Evolutionary conservation across 2,797 vertebrate species (phyloP), one percentile per base, ranked within the genome.

Genomic region (Urocyon cinereoargenteus): DNA sequence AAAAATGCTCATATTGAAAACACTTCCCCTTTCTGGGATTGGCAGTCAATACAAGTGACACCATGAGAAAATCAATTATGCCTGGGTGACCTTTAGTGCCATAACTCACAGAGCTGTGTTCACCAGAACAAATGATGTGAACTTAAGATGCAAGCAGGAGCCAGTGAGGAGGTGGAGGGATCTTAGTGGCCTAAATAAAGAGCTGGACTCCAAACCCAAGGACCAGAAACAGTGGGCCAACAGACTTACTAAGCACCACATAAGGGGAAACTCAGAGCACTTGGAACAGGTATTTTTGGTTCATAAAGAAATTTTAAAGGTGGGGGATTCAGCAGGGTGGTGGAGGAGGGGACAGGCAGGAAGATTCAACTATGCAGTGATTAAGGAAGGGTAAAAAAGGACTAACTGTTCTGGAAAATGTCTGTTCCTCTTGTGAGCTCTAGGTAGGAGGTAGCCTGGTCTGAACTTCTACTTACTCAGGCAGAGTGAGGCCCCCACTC

Each of bases 1-100:
- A 57, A 93, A 92, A 91, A 70, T 51, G 31, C 53, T 70, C 73
- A 89, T 21, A 61, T 61, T 81, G 64, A 34, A 91, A 93, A 70
- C 51, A 68, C 86, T 91, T 94, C 26, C 13, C 55, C 31, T 62
- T 87, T 51, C 0, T 16, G 40, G 36, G 18, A 96, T 90, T 77
- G 51, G 55, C 59, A 91, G 78, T 26, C 61, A 61, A 72, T 55
- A 28, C 26, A 92, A 84, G 16, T 73, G 83, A 81, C 64, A 95
- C 18, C 21, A 36, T 51, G 22, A 81, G 40, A 95, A 89, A 94
- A 94, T 85, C 79, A 94, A 84, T 89, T 90, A 72, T 0, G 2
- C 36, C 19, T 90, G n/a, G 49, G 18, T 82, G 31, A 93, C 81
- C 22, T 57, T 82, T 49, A 10, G 31, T 77, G 24, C 28, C 40